These are phyloP conservation scores for Silvanus unidentatus DNA, from an alignment of 2,888 invertebrate genomes.

Conservation along the genomic window DNA sequence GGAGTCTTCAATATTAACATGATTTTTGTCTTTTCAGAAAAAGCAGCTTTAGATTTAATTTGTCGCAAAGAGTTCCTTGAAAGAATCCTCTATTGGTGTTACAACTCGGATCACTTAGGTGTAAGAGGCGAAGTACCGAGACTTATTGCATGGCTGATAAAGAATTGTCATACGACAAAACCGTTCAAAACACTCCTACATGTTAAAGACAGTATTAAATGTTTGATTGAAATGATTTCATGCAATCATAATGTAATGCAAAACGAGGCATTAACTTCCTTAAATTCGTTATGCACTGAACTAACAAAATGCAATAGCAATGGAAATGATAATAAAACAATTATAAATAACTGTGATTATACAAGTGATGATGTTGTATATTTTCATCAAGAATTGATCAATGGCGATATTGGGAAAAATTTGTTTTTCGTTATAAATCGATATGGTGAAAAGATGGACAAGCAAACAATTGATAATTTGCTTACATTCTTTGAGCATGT, in stretches of 20 bases:
- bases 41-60: constrained; percentile 64
- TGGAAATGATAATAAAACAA: constrained; percentile 7
- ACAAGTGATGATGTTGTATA: constrained; percentile 10
- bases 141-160: constrained; percentile 71
- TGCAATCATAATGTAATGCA: constrained; percentile 85
- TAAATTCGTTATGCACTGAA: constrained; percentile 56
- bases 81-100: constrained; percentile 69
- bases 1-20: constrained; percentile 2
- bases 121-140: constrained; percentile 78
- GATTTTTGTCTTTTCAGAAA: constrained; percentile 56
- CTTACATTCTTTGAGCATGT: constrained; percentile 36
- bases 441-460: constrained; percentile 40
- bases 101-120: constrained; percentile 72
- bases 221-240: constrained; percentile 75
- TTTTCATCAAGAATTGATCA: constrained; percentile 23
- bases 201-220: constrained; percentile 64
- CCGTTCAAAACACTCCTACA: constrained; percentile 43
- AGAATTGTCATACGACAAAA: constrained; percentile 55
- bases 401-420: constrained; percentile 38
- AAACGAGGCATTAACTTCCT: constrained; percentile 70
- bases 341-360: constrained; percentile 8
- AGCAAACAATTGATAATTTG: constrained; percentile 37
- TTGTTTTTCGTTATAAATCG: constrained; percentile 36
- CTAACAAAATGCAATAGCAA: constrained; percentile 12
- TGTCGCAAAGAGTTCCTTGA: constrained; percentile 57